These are phyloP conservation scores for Plumapathes pennacea DNA, from an alignment of 92 coral and sea anemone species.

Conservation along the genomic window DNA sequence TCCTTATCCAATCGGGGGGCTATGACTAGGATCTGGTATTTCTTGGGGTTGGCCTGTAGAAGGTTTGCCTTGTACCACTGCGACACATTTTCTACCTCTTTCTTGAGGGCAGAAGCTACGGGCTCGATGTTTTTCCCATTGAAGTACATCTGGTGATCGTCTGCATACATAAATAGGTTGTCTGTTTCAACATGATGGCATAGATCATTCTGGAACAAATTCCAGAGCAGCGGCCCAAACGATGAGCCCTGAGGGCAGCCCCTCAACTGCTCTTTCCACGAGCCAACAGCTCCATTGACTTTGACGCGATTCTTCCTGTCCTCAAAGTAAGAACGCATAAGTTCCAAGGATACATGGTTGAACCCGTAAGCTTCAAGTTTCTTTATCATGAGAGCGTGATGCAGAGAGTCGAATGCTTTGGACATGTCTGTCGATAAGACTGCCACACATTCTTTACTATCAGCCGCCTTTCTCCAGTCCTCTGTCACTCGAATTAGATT, in stretches of 20 bases:
- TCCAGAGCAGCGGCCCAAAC: conserved; percentile 54
- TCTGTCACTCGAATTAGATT: conserved; percentile 31
- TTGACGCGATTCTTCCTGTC: conserved; percentile 31
- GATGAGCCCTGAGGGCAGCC: conserved; percentile 50
- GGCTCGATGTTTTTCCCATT: conserved; percentile 4
- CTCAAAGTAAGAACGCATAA: conserved; percentile 45
- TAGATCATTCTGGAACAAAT: conserved; percentile 49
- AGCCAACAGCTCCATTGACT: conserved; percentile 3
- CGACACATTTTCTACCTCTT: conserved; percentile 30
- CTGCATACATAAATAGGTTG: conserved; percentile 20
- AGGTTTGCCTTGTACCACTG: conserved; percentile 37
- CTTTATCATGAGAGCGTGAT: conserved; percentile 32
- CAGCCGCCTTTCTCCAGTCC: conserved; percentile 46
- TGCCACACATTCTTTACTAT: conserved; percentile 19
- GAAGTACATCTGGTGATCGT: conserved; percentile 40
- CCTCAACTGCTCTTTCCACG: conserved; percentile 24
- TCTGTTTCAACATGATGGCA: conserved; percentile 8
- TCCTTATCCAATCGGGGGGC: neutral
- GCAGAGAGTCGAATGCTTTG: conserved; percentile 48
- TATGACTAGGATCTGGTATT: conserved; percentile 4
- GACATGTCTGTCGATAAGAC: conserved; percentile 39
- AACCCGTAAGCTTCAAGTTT: conserved; percentile 43
- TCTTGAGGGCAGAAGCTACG: conserved; percentile 1
- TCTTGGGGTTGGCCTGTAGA: conserved; percentile 15
- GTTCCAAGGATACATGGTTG: conserved; percentile 12